Base-by-base conservation (phyloP, 2,113 vertebrate species). In the Acrocephalus kingi region DNA sequence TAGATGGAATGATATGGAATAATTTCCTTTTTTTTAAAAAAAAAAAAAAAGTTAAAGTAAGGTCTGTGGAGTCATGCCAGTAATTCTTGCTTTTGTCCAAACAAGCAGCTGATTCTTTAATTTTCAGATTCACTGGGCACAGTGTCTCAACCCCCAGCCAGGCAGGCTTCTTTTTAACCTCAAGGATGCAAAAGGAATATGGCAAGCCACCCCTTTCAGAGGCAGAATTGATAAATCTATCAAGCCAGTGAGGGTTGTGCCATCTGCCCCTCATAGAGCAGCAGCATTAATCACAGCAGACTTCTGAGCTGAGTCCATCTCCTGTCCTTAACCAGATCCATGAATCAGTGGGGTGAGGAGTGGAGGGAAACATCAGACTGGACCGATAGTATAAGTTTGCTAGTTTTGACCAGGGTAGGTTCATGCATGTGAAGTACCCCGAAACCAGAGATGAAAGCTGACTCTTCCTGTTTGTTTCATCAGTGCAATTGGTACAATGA, bases 151-250 rank as follows among this genome's bases (percentile, higher is more conserved):
- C 11, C 7, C 17, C 8, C 17, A 62, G 5, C 3, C 21, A 56
- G 8, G 6, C 7, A 61, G 48, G 14, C 58, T 77, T 61, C 33
- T 58, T 86, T 93, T 74, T 68, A n/a, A 51, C 24, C 17, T 82
- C 52, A 52, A 54, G 39, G 39, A 55, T 48, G 15, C 4, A 15
- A 83, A 90, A 84, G 13, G 33, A 73, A 80, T 48, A 17, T 30
- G 27, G 37, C 68, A 75, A 94, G 17, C 6, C 41, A 43, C 24
- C 17, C 59, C 35, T 83, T 82, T 12, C 17, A 51, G 71, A 92
- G 45, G 24, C 12, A 90, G 76, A 93, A 89, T 41, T 68, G 80
- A 79, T 79, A 85, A 76, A 87, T 76, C 52, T 63, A 20, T 89
- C 54, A 79, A 84, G 43, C 4, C 87, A 82, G 37, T 30, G 48